Conservation (phyloP, 2,888 invertebrate species). For the Scrobipalpa costella region DNA sequence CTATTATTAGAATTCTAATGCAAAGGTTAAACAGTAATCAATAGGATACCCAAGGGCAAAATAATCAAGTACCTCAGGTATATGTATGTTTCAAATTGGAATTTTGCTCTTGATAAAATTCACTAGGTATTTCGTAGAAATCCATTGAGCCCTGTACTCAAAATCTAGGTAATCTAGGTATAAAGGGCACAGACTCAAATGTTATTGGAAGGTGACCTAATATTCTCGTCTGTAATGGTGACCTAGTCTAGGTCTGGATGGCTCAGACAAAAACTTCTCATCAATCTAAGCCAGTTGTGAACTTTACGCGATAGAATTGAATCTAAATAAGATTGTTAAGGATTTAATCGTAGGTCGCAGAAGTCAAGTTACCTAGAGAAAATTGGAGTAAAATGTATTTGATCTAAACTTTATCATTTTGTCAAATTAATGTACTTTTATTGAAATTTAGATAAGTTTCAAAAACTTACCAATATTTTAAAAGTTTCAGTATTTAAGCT, state of each 20-base stretch:
- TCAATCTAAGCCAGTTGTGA: not conserved
- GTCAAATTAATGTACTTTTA: too few species aligned
- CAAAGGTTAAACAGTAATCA: too few species aligned
- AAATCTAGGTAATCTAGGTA: not conserved
- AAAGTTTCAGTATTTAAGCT: too few species aligned
- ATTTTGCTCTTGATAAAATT: not conserved
- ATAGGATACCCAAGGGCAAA: too few species aligned
- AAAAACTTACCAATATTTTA: too few species aligned
- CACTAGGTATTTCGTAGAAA: not conserved
- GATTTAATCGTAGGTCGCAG: too few species aligned
- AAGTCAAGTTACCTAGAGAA: too few species aligned
- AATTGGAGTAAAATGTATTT: too few species aligned
- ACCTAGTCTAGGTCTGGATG: constrained; percentile 2
- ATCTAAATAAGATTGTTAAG: not conserved
- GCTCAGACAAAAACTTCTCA: not conserved
- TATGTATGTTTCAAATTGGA: not conserved
- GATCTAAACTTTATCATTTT: too few species aligned
- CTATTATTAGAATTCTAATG: too few species aligned
- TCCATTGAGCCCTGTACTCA: not conserved
- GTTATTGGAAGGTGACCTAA: constrained; percentile 14
- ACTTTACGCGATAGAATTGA: not conserved
- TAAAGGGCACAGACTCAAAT: constrained; percentile 24
- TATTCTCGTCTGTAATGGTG: not conserved
- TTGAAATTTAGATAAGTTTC: too few species aligned
- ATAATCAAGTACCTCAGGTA: too few species aligned